Evolutionary conservation across 2,888 invertebrate species (phyloP).

Genomic region (Thysanoteuthis rhombus): DNA sequence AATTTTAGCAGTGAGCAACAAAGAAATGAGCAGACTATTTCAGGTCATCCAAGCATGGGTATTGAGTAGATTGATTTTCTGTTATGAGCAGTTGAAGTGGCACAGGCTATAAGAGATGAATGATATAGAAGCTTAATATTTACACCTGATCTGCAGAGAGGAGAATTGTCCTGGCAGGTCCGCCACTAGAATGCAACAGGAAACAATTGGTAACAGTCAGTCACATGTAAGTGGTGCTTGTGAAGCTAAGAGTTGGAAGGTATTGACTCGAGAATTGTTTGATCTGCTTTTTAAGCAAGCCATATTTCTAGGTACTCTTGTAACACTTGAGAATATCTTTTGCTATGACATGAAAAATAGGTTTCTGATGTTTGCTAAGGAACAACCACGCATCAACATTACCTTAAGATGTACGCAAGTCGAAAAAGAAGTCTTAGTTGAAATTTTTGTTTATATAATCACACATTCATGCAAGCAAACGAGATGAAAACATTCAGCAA

Average conservation of each 20-base stretch:
- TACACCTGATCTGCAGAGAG: constrained; percentile 25
- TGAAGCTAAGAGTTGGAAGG: neutral
- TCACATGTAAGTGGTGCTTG: neutral
- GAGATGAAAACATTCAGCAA: neutral
- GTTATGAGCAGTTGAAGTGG: neutral
- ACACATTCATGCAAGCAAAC: neutral
- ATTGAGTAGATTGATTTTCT: neutral
- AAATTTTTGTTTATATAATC: neutral
- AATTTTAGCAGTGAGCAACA: neutral
- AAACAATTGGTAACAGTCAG: constrained; percentile 15
- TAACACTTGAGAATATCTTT: neutral
- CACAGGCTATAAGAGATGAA: neutral
- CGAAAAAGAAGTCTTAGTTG: neutral
- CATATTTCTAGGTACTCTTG: neutral
- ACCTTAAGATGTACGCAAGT: no score
- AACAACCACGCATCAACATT: neutral
- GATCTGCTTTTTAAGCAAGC: no score
- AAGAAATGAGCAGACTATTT: neutral
- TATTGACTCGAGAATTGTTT: neutral
- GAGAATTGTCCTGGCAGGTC: constrained; percentile 1
- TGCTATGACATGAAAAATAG: neutral
- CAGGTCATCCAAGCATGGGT: neutral
- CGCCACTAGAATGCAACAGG: constrained; percentile 21
- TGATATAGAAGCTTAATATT: constrained; percentile 27
- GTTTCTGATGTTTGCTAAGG: neutral